Conservation (phyloP, 2,113 vertebrate species). For the Phycodurus eques region DNA sequence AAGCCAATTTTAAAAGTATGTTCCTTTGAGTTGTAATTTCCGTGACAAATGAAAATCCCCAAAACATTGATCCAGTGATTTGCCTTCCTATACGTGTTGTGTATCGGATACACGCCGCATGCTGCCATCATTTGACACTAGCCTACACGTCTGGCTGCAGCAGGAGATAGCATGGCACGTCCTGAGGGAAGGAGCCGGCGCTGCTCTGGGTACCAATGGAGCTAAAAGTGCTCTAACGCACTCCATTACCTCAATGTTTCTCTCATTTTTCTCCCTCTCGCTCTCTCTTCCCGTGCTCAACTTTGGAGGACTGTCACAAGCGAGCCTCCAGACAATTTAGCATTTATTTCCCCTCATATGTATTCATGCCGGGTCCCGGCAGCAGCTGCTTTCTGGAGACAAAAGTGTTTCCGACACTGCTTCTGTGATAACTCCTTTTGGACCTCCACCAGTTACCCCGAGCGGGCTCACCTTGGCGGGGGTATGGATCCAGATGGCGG, state of each 20-base stretch:
- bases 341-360: conserved; percentile 64
- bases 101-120: conserved; percentile 29
- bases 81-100: neutral
- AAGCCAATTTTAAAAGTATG: too few species aligned
- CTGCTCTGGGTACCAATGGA: conserved; percentile 9
- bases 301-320: conserved; percentile 40
- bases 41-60: neutral
- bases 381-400: conserved; percentile 42
- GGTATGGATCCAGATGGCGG: conserved; percentile 98
- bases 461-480: conserved; percentile 85
- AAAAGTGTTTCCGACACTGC: conserved; percentile 49
- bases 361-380: conserved; percentile 57
- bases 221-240: conserved; percentile 44
- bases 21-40: too few species aligned
- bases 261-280: conserved; percentile 19
- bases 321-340: conserved; percentile 44
- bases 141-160: conserved; percentile 22
- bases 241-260: conserved; percentile 43
- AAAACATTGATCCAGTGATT: conserved; percentile 5
- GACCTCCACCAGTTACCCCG: neutral
- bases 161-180: conserved; percentile 17
- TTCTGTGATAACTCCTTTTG: conserved; percentile 55
- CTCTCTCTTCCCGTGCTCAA: conserved; percentile 29
- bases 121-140: conserved; percentile 6
- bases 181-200: conserved; percentile 17